A percentile compares a stretch with the other conserved stretches of the same genome.
These are phyloP conservation scores for Albula glossodonta DNA, from an alignment of 2,113 vertebrate genomes.

Conservation along the genomic window DNA sequence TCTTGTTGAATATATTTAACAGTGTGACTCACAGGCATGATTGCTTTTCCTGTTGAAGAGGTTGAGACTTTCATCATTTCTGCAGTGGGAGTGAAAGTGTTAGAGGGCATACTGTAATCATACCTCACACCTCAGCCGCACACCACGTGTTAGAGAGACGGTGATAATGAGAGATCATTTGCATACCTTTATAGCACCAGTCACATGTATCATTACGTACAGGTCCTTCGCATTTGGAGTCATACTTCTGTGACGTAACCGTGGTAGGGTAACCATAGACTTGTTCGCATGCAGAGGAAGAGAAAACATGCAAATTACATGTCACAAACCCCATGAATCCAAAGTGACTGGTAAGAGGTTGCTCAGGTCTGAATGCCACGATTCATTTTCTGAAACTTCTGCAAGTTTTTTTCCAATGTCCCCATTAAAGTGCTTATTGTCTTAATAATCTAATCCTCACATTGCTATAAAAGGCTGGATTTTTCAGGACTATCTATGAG, in stretches of 20 bases:
- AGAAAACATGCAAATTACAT: neutral
- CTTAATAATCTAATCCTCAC: too few relatives aligned
- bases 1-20: slow-evolving; percentile 6
- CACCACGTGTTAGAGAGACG: neutral
- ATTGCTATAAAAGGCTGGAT: too few relatives aligned
- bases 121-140: neutral
- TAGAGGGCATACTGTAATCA: neutral
- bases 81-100: neutral
- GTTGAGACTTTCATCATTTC: neutral
- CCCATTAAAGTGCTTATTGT: neutral
- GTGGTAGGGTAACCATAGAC: neutral
- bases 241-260: neutral
- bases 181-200: slow-evolving; percentile 1
- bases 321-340: neutral
- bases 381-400: neutral
- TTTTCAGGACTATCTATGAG: too few relatives aligned
- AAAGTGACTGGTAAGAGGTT: neutral
- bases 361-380: neutral
- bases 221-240: neutral
- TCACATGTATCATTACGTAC: neutral
- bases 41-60: neutral
- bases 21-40: neutral
- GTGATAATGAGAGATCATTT: slow-evolving; percentile 6
- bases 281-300: neutral
- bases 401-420: neutral